A percentile compares a stretch with the other conserved stretches of the same genome.
Conservation (phyloP, 2,113 vertebrate species). For the Clinocottus analis region DNA sequence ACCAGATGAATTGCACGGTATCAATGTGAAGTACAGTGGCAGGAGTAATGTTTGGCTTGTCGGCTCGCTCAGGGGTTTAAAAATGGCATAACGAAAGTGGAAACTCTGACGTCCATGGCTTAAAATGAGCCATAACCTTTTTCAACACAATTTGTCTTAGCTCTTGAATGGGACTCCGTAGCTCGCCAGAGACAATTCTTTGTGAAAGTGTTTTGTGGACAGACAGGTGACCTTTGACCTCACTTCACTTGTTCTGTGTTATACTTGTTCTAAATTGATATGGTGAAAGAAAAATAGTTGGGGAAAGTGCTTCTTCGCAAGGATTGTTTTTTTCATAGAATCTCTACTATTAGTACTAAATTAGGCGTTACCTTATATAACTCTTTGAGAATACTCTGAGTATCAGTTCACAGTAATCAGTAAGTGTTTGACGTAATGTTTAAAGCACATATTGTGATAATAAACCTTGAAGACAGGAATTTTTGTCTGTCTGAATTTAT, state of each 20-base stretch:
- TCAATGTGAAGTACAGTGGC: constrained; percentile 24
- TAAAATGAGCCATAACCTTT: constrained; percentile 2
- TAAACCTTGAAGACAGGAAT: neutral
- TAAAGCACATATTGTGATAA: no score
- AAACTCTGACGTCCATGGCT: constrained; percentile 21
- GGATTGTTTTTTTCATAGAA: neutral
- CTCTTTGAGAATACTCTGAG: neutral
- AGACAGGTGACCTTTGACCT: constrained; percentile 3
- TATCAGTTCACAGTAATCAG: neutral
- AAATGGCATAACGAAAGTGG: constrained; percentile 5
- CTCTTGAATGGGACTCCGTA: neutral
- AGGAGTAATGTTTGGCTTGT: constrained; percentile 42
- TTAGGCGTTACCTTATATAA: neutral
- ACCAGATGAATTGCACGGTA: constrained; percentile 35
- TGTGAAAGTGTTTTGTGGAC: neutral
- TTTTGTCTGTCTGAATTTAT: neutral
- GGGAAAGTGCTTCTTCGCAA: neutral
- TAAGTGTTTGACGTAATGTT: no score
- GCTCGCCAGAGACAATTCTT: neutral
- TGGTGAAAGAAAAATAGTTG: neutral
- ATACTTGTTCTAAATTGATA: neutral
- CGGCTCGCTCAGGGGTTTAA: no score
- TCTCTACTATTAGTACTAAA: neutral
- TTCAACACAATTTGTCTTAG: neutral
- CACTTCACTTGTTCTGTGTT: neutral